These are phyloP conservation scores for Sinelater perroti DNA, from an alignment of 2,888 invertebrate species.

Conservation along the genomic window DNA sequence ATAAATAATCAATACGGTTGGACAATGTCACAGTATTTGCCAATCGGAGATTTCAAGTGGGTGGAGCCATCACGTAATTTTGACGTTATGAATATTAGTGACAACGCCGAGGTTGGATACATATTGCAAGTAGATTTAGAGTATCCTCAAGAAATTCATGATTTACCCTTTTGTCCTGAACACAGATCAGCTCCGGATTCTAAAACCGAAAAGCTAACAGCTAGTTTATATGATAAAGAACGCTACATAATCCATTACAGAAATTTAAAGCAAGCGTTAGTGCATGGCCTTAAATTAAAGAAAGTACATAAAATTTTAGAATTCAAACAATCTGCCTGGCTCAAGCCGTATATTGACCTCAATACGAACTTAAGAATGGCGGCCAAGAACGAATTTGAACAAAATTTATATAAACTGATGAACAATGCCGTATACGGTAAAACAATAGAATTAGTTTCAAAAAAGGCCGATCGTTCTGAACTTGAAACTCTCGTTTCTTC, in stretches of 20 bases:
- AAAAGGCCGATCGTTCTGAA: constrained; percentile 41
- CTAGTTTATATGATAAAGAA: constrained; percentile 43
- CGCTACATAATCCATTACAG: constrained; percentile 47
- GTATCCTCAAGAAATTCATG: constrained; percentile 53
- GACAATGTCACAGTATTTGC: constrained; percentile 44
- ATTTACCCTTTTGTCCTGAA: constrained; percentile 45
- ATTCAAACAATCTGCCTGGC: constrained; percentile 54
- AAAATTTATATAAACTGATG: constrained; percentile 51
- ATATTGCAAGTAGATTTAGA: constrained; percentile 59
- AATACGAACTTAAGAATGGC: constrained; percentile 51
- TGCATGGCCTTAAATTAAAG: constrained; percentile 42
- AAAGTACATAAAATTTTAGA: constrained; percentile 50
- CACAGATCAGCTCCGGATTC: constrained; percentile 33
- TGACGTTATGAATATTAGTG: not conserved
- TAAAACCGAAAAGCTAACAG: constrained; percentile 42
- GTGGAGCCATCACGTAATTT: not conserved
- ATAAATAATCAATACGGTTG: constrained; percentile 46
- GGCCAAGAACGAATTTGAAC: constrained; percentile 35
- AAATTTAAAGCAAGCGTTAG: constrained; percentile 46
- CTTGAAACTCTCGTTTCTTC: too few relatives aligned
- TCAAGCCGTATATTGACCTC: constrained; percentile 53
- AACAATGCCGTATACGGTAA: constrained; percentile 51
- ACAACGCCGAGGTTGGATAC: constrained; percentile 45
- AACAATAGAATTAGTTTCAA: constrained; percentile 49
- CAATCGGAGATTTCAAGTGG: constrained; percentile 37